Percentiles rank a stretch among this genome's conserved stretches.
Evolutionary conservation across 2,113 vertebrate genomes (phyloP).

Genomic region (Mormoops blainvillei): DNA sequence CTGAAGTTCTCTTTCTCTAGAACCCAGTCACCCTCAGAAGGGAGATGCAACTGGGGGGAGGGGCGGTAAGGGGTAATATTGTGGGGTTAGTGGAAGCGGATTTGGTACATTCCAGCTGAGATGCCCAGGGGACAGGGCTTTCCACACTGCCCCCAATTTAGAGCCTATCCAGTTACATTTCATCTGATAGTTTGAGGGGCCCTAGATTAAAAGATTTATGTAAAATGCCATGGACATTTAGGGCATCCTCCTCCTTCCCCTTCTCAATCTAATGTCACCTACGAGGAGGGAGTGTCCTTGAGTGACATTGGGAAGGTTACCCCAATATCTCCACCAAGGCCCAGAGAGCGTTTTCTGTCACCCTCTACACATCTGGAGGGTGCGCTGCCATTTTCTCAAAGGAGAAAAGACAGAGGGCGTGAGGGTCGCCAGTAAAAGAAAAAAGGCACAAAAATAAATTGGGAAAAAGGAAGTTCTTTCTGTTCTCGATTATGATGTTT

Average conservation of each 20-base stretch:
- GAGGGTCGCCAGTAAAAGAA: background rate
- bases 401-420: background rate
- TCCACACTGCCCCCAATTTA: fast-evolving
- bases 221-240: background rate
- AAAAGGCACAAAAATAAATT: background rate
- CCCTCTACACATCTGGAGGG: fast-evolving
- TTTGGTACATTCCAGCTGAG: background rate
- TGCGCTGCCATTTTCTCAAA: background rate
- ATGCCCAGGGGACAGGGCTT: too few species aligned
- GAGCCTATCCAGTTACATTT: background rate
- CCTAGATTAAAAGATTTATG: background rate
- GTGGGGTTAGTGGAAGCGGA: too few species aligned
- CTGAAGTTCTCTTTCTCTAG: background rate
- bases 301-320: background rate
- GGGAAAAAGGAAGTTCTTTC: background rate
- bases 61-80: too few species aligned
- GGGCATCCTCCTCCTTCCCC: fast-evolving
- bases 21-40: background rate
- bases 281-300: background rate
- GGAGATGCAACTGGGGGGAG: background rate
- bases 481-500: background rate
- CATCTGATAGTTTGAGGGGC: background rate
- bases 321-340: fast-evolving
- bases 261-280: background rate
- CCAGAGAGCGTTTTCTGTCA: background rate